phyloP scores from a whole-genome alignment of 2,888 invertebrate species.

The Dromius quadrimaculatus region DNA sequence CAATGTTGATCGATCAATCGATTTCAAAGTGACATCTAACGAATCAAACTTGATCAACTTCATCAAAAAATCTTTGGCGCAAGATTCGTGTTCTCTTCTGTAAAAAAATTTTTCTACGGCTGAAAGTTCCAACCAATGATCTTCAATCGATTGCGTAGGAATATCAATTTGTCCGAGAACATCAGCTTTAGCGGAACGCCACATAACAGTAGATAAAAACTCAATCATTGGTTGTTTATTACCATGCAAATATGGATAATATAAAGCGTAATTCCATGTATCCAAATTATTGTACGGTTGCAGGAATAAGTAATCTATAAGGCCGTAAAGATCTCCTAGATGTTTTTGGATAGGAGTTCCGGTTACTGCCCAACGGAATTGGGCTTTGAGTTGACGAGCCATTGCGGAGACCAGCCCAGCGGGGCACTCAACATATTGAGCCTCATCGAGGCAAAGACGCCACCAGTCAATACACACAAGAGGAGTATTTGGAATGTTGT shows the following conservation, averaged over 20 bases:
- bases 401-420: constrained; percentile 73
- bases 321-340: constrained; percentile 67
- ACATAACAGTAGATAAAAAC: constrained; percentile 72
- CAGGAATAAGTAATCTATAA: constrained; percentile 73
- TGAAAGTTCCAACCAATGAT: constrained; percentile 75
- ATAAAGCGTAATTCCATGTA: constrained; percentile 70
- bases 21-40: constrained; percentile 66
- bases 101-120: constrained; percentile 82
- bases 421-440: constrained; percentile 80
- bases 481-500: constrained; percentile 75
- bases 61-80: constrained; percentile 67
- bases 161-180: constrained; percentile 77
- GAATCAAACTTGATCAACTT: constrained; percentile 65
- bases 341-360: constrained; percentile 76
- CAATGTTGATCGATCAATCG: constrained; percentile 66
- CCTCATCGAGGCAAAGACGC: constrained; percentile 84
- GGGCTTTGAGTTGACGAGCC: constrained; percentile 71
- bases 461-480: constrained; percentile 80
- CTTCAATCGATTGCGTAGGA: constrained; percentile 72
- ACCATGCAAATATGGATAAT: constrained; percentile 68
- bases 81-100: constrained; percentile 71
- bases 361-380: constrained; percentile 80
- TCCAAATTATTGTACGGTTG: constrained; percentile 69
- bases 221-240: constrained; percentile 67
- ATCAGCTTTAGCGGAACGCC: constrained; percentile 78